These are phyloP conservation scores for Hiodon tergisus DNA, from an alignment of 2,113 vertebrate species.

Conservation along the genomic window DNA sequence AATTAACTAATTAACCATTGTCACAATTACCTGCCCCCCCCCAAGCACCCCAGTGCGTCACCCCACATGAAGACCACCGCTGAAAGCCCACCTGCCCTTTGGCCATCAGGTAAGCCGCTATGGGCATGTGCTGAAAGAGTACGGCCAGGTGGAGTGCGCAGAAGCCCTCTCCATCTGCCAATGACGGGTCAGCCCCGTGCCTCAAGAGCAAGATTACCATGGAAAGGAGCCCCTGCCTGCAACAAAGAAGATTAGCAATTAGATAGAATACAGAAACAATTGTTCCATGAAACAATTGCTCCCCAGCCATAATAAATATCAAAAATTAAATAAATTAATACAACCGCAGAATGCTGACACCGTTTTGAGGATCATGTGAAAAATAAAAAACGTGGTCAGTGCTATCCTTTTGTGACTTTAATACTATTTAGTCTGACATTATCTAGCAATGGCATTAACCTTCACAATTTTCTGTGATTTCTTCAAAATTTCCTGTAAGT, in stretches of 20 bases:
- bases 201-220: slow-evolving; percentile 85
- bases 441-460: not conserved
- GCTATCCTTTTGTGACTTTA: too few relatives aligned
- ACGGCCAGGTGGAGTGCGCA: slow-evolving; percentile 84
- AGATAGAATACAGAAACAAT: not conserved
- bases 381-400: too few relatives aligned
- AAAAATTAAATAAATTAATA: not conserved
- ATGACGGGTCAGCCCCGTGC: slow-evolving; percentile 77
- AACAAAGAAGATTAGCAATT: not conserved
- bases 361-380: too few relatives aligned
- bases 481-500: too few relatives aligned
- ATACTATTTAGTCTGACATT: not conserved
- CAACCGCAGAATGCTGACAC: too few relatives aligned
- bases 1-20: too few relatives aligned
- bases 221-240: slow-evolving; percentile 89
- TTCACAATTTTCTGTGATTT: too few relatives aligned
- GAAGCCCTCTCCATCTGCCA: slow-evolving; percentile 90
- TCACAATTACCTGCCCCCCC: too few relatives aligned
- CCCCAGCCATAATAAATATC: too few relatives aligned
- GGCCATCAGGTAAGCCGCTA: slow-evolving; percentile 88
- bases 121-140: slow-evolving; percentile 90
- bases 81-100: slow-evolving; percentile 78
- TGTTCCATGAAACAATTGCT: too few relatives aligned
- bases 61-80: not conserved
- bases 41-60: too few relatives aligned